These are phyloP conservation scores for Ceyx erithaca DNA, from an alignment of 2,797 vertebrate species.

Conservation along the genomic window DNA sequence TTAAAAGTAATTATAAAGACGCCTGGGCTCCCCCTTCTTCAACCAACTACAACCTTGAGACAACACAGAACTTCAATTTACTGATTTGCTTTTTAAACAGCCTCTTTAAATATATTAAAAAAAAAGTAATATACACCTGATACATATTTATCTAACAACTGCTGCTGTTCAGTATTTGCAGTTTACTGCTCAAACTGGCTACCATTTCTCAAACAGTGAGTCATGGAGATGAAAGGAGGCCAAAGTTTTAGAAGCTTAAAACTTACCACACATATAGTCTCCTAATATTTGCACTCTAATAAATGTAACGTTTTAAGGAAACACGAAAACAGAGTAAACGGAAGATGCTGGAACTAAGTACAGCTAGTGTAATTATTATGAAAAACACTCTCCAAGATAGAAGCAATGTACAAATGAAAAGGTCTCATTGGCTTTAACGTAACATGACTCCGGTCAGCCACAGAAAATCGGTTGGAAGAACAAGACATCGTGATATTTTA, in stretches of 20 bases:
- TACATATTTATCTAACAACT: background rate
- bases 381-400: background rate
- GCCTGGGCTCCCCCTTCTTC: background rate
- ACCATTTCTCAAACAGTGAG: slow-evolving; percentile 50
- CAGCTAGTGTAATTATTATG: background rate
- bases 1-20: background rate
- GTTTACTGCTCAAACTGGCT: background rate
- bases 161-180: background rate
- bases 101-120: background rate
- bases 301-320: background rate
- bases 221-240: slow-evolving; percentile 1
- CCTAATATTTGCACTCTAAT: background rate
- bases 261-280: background rate
- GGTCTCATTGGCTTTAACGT: accelerated
- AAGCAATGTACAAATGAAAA: background rate
- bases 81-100: background rate
- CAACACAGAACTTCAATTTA: background rate
- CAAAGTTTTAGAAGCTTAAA: slow-evolving; percentile 2
- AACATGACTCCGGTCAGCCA: background rate
- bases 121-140: background rate
- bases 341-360: background rate
- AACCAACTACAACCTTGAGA: background rate
- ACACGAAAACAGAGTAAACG: background rate
- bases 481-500: accelerated
- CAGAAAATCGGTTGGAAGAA: background rate